phyloP scores from a whole-genome alignment of 2,797 vertebrate species.

The Cyprinella venusta region DNA sequence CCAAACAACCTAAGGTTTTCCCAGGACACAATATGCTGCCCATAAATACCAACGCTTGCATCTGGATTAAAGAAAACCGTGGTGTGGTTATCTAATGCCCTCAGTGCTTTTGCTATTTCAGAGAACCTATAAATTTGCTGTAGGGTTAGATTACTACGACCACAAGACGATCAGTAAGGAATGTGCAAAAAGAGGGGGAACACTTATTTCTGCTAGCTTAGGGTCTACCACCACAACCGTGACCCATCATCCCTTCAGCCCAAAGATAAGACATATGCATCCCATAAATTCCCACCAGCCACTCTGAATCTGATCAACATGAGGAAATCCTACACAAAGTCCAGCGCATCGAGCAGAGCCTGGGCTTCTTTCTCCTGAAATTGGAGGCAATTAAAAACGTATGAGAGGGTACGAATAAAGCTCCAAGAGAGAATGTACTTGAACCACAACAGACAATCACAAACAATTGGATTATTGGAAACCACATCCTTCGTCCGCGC shows the following conservation, averaged over 20 bases:
- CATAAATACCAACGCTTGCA: constrained; percentile 23
- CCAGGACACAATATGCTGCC: neutral
- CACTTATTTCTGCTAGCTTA: constrained; percentile 31
- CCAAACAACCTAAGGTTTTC: constrained; percentile 27
- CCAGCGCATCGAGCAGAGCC: constrained; percentile 10
- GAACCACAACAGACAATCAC: constrained; percentile 63
- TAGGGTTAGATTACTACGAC: constrained; percentile 25
- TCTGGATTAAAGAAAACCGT: constrained; percentile 28
- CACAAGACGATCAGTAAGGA: constrained; percentile 43
- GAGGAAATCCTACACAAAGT: constrained; percentile 17
- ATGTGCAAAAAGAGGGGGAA: constrained; percentile 25
- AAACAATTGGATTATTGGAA: constrained; percentile 80
- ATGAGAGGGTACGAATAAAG: constrained; percentile 34
- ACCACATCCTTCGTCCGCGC: constrained; percentile 83
- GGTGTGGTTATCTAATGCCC: constrained; percentile 25
- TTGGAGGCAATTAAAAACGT: constrained; percentile 52
- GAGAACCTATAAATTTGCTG: constrained; percentile 41
- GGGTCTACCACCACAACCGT: constrained; percentile 24
- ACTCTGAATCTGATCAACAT: constrained; percentile 12
- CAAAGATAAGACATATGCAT: constrained; percentile 40
- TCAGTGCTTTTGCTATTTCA: constrained; percentile 28
- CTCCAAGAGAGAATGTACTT: constrained; percentile 22
- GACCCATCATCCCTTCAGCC: constrained; percentile 38
- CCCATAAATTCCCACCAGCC: constrained; percentile 13
- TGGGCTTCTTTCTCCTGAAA: constrained; percentile 1